phyloP scores from a whole-genome alignment of 2,797 vertebrate species.

The Rhincodon typus region DNA sequence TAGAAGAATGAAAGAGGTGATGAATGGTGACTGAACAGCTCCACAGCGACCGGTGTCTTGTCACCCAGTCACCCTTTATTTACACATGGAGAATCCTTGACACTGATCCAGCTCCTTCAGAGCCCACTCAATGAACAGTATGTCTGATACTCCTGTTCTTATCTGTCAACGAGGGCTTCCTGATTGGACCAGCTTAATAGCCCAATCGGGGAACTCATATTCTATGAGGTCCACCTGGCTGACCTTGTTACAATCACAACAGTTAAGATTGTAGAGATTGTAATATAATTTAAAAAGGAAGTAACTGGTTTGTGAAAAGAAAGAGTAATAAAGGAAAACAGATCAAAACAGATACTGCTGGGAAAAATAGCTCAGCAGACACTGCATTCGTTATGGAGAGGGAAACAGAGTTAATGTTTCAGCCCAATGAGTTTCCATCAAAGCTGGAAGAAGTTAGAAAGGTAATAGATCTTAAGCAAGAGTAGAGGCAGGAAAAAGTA shows the following conservation, averaged over 20 bases:
- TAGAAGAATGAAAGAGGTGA: not conserved
- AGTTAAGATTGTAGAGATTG: not conserved
- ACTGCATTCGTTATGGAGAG: not conserved
- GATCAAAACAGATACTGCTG: not conserved
- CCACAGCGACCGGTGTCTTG: too few species aligned
- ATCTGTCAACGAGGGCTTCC: too few species aligned
- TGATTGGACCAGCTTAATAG: too few species aligned
- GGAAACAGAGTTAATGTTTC: not conserved
- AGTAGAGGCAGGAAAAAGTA: not conserved
- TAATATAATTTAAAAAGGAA: not conserved
- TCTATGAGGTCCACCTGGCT: too few species aligned
- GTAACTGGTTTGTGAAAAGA: not conserved
- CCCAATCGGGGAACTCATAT: too few species aligned
- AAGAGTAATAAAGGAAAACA: not conserved
- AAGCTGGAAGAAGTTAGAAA: not conserved
- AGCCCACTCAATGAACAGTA: too few species aligned
- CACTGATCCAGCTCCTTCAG: too few species aligned
- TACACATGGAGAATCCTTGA: too few species aligned
- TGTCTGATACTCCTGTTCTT: too few species aligned
- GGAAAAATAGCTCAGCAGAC: not conserved
- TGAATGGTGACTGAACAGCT: too few species aligned
- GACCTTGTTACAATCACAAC: too few species aligned
- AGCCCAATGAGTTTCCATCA: not conserved
- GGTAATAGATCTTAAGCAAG: not conserved
- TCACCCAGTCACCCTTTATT: too few species aligned